Percentiles rank a stretch among this genome's conserved stretches.
These are phyloP conservation scores for Tachyglossus aculeatus DNA, from an alignment of 2,797 vertebrate species.

Conservation along the genomic window DNA sequence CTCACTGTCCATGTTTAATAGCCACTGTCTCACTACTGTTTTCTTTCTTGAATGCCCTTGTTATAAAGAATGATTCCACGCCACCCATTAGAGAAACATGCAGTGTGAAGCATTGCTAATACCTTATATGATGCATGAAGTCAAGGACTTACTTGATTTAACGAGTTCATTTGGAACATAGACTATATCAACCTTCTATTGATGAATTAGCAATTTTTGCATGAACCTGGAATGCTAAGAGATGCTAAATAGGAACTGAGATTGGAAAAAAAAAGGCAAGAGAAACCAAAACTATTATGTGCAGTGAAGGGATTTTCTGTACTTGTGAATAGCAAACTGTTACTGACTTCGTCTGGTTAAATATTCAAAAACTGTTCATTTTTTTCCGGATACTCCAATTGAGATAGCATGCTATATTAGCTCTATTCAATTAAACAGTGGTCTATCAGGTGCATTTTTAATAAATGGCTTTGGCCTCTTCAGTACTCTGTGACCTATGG, in stretches of 20 bases:
- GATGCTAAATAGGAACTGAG: slow-evolving; percentile 39
- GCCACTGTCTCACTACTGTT: neutral
- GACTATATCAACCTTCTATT: slow-evolving; percentile 34
- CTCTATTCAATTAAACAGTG: slow-evolving; percentile 38
- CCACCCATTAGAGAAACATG: slow-evolving; percentile 22
- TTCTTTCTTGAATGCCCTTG: slow-evolving; percentile 18
- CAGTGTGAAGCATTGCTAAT: slow-evolving; percentile 38
- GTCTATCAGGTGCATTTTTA: slow-evolving; percentile 16
- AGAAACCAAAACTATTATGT: slow-evolving; percentile 11
- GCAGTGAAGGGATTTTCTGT: neutral
- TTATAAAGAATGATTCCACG: slow-evolving; percentile 33
- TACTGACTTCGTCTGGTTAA: slow-evolving; percentile 36
- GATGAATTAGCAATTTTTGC: slow-evolving; percentile 53
- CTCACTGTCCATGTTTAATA: neutral
- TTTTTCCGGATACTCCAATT: slow-evolving; percentile 16
- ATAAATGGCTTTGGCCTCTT: slow-evolving; percentile 28
- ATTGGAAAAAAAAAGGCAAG: neutral
- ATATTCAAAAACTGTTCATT: slow-evolving; percentile 35
- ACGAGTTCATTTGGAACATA: slow-evolving; percentile 12
- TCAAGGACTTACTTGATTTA: slow-evolving; percentile 1
- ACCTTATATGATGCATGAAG: slow-evolving; percentile 48
- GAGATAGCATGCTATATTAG: slow-evolving; percentile 12
- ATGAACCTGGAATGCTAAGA: slow-evolving; percentile 29
- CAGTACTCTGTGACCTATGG: neutral
- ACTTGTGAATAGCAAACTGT: slow-evolving; percentile 50